These are phyloP conservation scores for Eudemis profundana DNA, from an alignment of 2,888 invertebrate genomes.

Conservation along the genomic window DNA sequence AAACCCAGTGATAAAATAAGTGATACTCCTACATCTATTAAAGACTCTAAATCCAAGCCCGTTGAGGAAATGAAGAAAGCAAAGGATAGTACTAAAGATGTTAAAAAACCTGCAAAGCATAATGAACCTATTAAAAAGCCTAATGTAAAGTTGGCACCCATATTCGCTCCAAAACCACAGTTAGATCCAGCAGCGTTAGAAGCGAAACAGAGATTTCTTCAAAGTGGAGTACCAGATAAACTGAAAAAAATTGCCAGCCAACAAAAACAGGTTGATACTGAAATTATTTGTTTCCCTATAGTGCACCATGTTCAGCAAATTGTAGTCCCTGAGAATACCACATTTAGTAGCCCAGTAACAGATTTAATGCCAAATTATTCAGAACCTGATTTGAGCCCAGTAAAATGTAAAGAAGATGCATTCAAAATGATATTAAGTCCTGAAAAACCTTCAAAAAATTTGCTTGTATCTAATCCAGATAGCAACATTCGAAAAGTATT, in stretches of 20 bases:
- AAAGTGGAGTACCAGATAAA: slow-evolving; percentile 89
- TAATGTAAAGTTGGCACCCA: slow-evolving; percentile 87
- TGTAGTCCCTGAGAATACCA: slow-evolving; percentile 24
- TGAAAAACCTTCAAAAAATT: slow-evolving; percentile 37
- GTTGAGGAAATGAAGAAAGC: not conserved
- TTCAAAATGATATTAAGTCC: slow-evolving; percentile 56
- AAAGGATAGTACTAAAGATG: slow-evolving; percentile 38
- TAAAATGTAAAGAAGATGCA: slow-evolving; percentile 43
- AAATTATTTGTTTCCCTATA: slow-evolving; percentile 83
- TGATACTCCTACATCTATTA: slow-evolving; percentile 5
- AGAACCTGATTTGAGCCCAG: slow-evolving; percentile 44
- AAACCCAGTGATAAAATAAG: slow-evolving; percentile 47
- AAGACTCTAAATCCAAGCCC: slow-evolving; percentile 12
- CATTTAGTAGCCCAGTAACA: not conserved
- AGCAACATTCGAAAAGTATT: slow-evolving; percentile 61
- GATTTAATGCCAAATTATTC: slow-evolving; percentile 33
- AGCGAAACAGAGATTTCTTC: slow-evolving; percentile 89
- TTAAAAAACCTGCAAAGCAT: slow-evolving; percentile 39
- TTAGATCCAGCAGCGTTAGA: slow-evolving; percentile 84
- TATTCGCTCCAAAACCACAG: slow-evolving; percentile 87
- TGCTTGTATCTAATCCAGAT: slow-evolving; percentile 45
- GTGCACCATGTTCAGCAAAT: slow-evolving; percentile 88
- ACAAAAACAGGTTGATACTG: slow-evolving; percentile 70
- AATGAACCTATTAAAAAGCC: slow-evolving; percentile 38
- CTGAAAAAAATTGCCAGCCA: slow-evolving; percentile 84